A percentile compares a stretch with the other conserved stretches of the same genome.
These are phyloP conservation scores for Xestoiulus laeticollis DNA, from an alignment of 2,888 invertebrate species.

Conservation along the genomic window DNA sequence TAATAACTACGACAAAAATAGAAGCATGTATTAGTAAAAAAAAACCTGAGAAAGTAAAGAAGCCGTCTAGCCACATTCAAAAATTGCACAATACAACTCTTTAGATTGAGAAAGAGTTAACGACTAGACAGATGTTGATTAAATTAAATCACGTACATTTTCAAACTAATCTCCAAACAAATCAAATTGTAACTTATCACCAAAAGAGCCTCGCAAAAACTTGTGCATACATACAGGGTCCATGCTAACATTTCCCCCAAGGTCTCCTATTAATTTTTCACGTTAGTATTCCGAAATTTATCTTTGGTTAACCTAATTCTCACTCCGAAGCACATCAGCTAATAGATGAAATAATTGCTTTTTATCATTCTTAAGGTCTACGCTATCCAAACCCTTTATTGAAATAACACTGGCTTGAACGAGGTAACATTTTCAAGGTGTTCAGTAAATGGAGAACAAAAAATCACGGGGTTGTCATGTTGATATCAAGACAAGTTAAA, in stretches of 20 bases:
- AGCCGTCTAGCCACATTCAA: too few species aligned
- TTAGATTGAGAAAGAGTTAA: too few species aligned
- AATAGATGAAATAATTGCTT: conserved; percentile 12
- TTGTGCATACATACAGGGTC: not conserved
- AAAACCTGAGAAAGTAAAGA: too few species aligned
- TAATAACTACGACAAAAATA: too few species aligned
- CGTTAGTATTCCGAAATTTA: not conserved
- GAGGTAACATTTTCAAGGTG: not conserved
- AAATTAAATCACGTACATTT: too few species aligned
- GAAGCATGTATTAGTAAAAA: too few species aligned
- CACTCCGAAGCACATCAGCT: not conserved
- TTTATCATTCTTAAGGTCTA: not conserved
- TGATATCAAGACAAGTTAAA: too few species aligned
- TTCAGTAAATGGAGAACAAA: not conserved
- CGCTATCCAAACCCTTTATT: not conserved
- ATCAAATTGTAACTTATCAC: not conserved
- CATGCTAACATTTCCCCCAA: not conserved
- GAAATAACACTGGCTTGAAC: not conserved
- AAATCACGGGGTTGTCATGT: too few species aligned
- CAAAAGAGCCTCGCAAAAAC: not conserved
- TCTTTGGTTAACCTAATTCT: not conserved
- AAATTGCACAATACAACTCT: too few species aligned
- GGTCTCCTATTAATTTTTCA: not conserved
- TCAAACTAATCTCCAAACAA: too few species aligned
- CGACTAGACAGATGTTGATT: too few species aligned